Percentiles rank a stretch among this genome's conserved stretches.
phyloP scores from a whole-genome alignment of 2,888 invertebrate species.

The Amaurobius ferox region DNA sequence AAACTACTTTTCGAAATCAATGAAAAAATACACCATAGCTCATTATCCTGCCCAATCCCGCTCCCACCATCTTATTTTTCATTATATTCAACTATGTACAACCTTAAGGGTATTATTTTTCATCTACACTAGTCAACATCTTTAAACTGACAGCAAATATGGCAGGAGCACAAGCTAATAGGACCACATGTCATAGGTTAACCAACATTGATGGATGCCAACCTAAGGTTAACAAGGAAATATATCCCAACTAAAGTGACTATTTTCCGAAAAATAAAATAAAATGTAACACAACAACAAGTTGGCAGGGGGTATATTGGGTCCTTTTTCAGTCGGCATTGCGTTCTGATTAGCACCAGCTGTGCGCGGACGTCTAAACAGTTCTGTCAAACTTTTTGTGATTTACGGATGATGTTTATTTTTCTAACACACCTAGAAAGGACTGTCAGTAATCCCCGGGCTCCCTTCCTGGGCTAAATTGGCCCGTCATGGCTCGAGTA shows the following conservation, averaged over 20 bases:
- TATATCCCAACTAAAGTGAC: not conserved
- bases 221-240: constrained; percentile 3
- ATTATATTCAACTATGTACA: too few species aligned
- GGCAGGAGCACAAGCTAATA: not conserved
- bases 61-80: too few species aligned
- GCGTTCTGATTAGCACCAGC: constrained; percentile 56
- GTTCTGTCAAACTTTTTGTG: constrained; percentile 13
- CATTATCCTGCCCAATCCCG: too few species aligned
- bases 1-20: too few species aligned
- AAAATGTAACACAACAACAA: not conserved
- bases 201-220: not conserved
- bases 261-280: not conserved
- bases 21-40: too few species aligned
- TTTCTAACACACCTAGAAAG: not conserved
- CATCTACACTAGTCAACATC: not conserved
- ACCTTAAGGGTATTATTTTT: too few species aligned
- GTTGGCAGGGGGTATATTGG: not conserved
- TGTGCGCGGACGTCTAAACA: constrained; percentile 26
- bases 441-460: not conserved
- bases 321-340: not conserved
- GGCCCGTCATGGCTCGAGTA: not conserved
- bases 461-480: constrained; percentile 7
- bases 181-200: not conserved
- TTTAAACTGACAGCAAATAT: not conserved
- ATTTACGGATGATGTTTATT: constrained; percentile 26